Evolutionary conservation across 2,888 invertebrate species (phyloP).

Genomic region (Trisateles emortualis): DNA sequence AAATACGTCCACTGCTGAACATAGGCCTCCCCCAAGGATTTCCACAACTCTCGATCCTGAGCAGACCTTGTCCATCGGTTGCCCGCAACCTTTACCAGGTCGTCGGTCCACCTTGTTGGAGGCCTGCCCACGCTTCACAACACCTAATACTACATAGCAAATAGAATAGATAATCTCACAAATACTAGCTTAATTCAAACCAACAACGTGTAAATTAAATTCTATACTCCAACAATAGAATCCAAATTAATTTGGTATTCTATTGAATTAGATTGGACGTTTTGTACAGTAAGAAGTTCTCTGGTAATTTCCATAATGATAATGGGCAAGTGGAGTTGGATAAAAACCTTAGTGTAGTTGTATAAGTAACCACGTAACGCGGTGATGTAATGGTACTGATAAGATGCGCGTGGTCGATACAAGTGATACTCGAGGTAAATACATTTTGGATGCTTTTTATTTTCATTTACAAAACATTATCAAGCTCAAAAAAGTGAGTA

Average conservation of each 20-base stretch:
- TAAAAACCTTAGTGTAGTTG: neutral
- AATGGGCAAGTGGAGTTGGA: neutral
- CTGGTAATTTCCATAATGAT: neutral
- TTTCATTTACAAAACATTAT: no score
- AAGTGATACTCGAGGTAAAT: neutral
- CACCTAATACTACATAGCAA: no score
- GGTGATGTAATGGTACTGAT: neutral
- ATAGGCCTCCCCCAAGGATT: no score
- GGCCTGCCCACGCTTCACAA: no score
- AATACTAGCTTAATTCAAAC: neutral
- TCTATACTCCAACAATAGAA: neutral
- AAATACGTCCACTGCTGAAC: no score
- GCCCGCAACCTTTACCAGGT: no score
- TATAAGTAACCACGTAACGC: slow-evolving; percentile 2
- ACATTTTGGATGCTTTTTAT: no score
- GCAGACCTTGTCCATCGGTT: no score
- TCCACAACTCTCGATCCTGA: no score
- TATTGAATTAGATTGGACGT: neutral
- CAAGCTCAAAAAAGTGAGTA: no score
- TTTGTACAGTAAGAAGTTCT: neutral
- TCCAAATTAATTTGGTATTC: neutral
- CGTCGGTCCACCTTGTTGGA: no score
- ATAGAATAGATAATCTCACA: no score
- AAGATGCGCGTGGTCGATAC: slow-evolving; percentile 6
- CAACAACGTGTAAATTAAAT: neutral